phyloP scores from a whole-genome alignment of 2,113 vertebrate species.

The Pterocles gutturalis region DNA sequence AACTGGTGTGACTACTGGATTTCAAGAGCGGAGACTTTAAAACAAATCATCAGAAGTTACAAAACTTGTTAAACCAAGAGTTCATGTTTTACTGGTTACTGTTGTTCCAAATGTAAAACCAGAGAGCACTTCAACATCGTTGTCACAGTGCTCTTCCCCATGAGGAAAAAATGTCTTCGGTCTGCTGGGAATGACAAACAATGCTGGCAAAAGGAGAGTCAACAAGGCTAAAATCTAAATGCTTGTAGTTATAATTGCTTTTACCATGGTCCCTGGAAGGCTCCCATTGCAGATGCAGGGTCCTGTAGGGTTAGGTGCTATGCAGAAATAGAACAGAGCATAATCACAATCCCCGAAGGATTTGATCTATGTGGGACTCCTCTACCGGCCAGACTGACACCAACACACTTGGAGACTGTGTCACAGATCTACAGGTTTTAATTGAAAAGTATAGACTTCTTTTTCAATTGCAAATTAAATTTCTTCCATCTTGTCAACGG shows the following conservation, averaged over 20 bases:
- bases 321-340: not conserved
- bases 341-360: not conserved
- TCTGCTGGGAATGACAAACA: constrained; percentile 25
- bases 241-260: not conserved
- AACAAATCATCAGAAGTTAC: not conserved
- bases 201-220: constrained; percentile 40
- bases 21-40: not conserved
- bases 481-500: not conserved
- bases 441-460: not conserved
- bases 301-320: not conserved
- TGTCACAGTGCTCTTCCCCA: not conserved
- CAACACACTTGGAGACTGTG: accelerated
- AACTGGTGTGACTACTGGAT: not conserved
- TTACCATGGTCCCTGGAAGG: not conserved
- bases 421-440: not conserved
- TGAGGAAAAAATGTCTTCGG: not conserved
- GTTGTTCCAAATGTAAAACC: not conserved
- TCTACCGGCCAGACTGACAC: not conserved
- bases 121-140: not conserved
- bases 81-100: not conserved
- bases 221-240: not conserved
- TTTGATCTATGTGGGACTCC: not conserved
- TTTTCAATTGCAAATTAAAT: constrained; percentile 21
- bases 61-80: not conserved
- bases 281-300: not conserved